Conservation (phyloP, 2,797 vertebrate species). For the Aulostomus chinensis region DNA sequence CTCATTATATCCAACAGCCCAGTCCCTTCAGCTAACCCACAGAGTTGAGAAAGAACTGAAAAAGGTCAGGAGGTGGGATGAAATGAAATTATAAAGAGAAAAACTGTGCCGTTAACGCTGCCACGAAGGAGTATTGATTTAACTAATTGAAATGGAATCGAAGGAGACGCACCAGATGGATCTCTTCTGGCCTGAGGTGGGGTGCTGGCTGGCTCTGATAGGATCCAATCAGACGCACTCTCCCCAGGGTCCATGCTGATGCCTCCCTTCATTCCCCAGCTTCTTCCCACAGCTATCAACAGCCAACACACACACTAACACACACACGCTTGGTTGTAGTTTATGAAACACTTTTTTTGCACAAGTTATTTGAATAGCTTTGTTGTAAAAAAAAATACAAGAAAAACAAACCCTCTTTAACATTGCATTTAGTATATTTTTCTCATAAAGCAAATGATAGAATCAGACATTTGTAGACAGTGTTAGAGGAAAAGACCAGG, state of each 20-base stretch:
- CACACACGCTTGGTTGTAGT: constrained; percentile 46
- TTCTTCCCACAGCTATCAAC: constrained; percentile 51
- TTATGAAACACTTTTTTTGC: constrained; percentile 32
- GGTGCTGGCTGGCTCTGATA: constrained; percentile 66
- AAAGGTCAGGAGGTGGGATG: constrained; percentile 74
- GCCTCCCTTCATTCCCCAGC: constrained; percentile 47
- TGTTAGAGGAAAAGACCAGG: neutral
- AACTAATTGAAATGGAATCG: constrained; percentile 80
- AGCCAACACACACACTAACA: constrained; percentile 59
- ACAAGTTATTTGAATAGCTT: too few relatives aligned
- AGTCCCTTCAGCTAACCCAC: constrained; percentile 49
- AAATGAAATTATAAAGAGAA: constrained; percentile 76
- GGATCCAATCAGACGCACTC: constrained; percentile 64
- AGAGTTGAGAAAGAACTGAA: constrained; percentile 64
- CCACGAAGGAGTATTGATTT: constrained; percentile 74
- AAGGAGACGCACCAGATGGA: constrained; percentile 74
- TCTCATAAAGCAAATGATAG: neutral
- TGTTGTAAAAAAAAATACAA: too few relatives aligned
- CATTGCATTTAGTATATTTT: constrained; percentile 1
- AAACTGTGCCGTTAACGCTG: constrained; percentile 59
- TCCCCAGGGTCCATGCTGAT: constrained; percentile 64
- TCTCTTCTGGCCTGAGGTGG: constrained; percentile 73
- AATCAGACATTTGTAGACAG: neutral
- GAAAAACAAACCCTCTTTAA: too few relatives aligned
- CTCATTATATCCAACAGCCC: constrained; percentile 76